Evolutionary conservation across 2,888 invertebrate species (phyloP), one percentile per base, ranked within the genome.

Genomic region (Taenaris catops): DNA sequence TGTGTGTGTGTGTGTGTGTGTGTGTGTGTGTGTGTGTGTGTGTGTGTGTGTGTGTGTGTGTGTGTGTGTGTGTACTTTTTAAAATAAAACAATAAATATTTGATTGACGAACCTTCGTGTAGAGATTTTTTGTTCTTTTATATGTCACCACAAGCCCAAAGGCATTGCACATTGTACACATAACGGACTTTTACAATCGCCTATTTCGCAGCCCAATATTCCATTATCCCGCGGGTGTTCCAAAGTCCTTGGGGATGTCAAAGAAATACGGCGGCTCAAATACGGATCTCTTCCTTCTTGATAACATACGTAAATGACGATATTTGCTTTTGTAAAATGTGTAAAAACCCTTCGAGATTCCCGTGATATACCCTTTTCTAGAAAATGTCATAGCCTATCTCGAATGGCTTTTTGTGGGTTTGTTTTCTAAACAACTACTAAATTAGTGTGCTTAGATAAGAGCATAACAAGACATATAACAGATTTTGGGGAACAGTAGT

Each of bases 181-280:
- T 23, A 6, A 10, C 5, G 14, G 4, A 14, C 2, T 4, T 14
- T 14, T 14, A 14, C 14, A 14, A 14, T 10, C 10, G 34, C 35
- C 6, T 14, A 67, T 68, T 69, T 74, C 71, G 59, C 55, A 68
- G 60, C 63, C 65, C 63, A 46, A 47, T 58, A 64, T 72, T 71
- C 70, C 64, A 76, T 76, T 72, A 75, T 65, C 67, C 62, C 61
- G 40, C 37, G 62, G 54, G 54, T 52, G 47, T 38, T 48, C 46
- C 49, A 35, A 48, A 48, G 51, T 64, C 64, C 66, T 56, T 33
- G 40, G 66, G 67, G 74, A 68, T 61, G 67, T 68, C 67, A 69
- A 69, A 67, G 65, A 69, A 69, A 71, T 72, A 63, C 62, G 61
- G 55, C 55, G 53, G 27, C 26, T 34, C 25, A 32, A 35, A 25